These are phyloP conservation scores for Poecilia wingei DNA, from an alignment of 2,797 vertebrate species.

Conservation along the genomic window DNA sequence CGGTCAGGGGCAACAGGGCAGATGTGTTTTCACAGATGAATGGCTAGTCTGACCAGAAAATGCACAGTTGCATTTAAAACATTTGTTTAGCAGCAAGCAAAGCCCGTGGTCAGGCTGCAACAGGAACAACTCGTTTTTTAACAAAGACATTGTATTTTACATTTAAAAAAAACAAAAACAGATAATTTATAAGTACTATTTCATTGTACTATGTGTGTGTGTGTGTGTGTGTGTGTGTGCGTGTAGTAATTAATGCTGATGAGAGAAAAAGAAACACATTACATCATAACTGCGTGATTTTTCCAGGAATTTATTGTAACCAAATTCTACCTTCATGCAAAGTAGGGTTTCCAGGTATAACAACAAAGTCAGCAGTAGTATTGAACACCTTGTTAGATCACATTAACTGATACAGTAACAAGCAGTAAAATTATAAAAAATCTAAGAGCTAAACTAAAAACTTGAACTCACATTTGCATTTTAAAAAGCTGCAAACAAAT, in stretches of 20 bases:
- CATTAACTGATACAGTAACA: neutral
- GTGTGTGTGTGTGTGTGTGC: too few relatives aligned
- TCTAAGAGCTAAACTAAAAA: neutral
- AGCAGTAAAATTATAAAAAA: neutral
- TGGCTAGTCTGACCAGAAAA: neutral
- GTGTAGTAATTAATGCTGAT: neutral
- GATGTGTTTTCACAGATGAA: conserved; percentile 25
- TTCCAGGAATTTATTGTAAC: conserved; percentile 52
- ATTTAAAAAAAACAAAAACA: neutral
- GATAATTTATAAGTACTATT: neutral
- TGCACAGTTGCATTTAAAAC: neutral
- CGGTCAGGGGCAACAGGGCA: conserved; percentile 14
- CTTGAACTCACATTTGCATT: neutral
- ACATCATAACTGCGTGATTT: conserved; percentile 22
- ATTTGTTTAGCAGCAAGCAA: neutral
- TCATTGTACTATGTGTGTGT: neutral
- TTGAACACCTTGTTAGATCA: neutral
- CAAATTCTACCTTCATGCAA: conserved; percentile 24
- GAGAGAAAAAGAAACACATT: conserved; percentile 45
- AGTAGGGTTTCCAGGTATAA: neutral
- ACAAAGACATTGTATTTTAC: neutral
- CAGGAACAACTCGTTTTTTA: neutral
- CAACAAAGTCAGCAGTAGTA: neutral
- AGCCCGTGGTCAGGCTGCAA: neutral
- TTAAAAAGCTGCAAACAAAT: neutral